Conservation (phyloP, 2,888 invertebrate species). For the Furcula furcula region DNA sequence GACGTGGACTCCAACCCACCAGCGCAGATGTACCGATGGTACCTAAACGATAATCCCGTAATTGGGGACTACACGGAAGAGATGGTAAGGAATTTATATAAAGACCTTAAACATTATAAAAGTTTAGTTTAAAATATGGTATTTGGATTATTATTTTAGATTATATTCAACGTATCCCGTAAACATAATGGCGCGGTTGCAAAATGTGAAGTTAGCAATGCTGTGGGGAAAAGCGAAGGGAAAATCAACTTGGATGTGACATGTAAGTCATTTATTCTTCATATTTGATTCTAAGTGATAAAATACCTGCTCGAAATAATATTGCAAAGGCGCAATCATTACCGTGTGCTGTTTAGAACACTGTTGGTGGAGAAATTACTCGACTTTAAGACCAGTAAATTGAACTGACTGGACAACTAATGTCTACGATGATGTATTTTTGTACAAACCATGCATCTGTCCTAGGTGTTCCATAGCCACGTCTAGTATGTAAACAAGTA, state of each 20-base stretch:
- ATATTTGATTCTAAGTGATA: too few relatives aligned
- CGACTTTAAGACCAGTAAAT: too few relatives aligned
- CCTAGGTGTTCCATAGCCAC: too few relatives aligned
- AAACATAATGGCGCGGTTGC: conserved; percentile 92
- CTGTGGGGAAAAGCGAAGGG: conserved; percentile 93
- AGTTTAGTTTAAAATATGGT: background rate
- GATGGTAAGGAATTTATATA: conserved; percentile 75
- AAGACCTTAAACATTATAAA: background rate
- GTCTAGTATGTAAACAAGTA: too few relatives aligned
- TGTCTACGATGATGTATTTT: too few relatives aligned
- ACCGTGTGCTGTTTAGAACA: too few relatives aligned
- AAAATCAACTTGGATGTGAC: conserved; percentile 92
- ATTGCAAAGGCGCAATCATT: too few relatives aligned
- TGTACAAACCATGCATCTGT: too few relatives aligned
- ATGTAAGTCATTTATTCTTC: too few relatives aligned
- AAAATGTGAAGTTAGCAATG: conserved; percentile 95
- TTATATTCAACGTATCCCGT: conserved; percentile 90
- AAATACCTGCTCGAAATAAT: too few relatives aligned
- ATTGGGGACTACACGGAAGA: conserved; percentile 92
- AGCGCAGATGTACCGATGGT: conserved; percentile 92
- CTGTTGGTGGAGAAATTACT: too few relatives aligned
- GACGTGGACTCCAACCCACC: conserved; percentile 94
- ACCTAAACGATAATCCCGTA: conserved; percentile 90
- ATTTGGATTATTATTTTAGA: conserved; percentile 54
- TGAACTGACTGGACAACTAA: too few relatives aligned